These are phyloP conservation scores for Xestia sexstrigata DNA, from an alignment of 2,888 invertebrate species.

Conservation along the genomic window DNA sequence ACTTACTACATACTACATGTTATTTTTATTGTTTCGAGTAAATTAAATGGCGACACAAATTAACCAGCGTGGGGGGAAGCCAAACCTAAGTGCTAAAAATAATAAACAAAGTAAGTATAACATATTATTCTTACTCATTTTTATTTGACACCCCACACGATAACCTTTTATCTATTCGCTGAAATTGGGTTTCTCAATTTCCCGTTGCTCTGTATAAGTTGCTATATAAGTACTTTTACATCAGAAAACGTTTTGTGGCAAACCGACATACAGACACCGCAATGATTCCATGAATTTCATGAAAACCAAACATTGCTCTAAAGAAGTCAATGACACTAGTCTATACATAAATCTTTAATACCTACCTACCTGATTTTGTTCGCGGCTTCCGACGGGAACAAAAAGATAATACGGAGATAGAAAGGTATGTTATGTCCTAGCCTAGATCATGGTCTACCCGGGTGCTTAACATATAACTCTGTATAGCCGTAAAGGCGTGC, in stretches of 20 bases:
- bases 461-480: too few species aligned
- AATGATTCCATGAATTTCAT: background rate
- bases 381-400: background rate
- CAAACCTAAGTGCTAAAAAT: constrained; percentile 2
- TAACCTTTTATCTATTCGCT: constrained; percentile 9
- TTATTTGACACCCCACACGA: constrained; percentile 29
- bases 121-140: constrained; percentile 22
- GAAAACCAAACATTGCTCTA: background rate
- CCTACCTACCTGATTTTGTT: background rate
- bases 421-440: background rate
- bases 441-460: too few species aligned
- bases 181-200: constrained; percentile 24
- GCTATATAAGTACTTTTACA: background rate
- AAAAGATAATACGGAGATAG: background rate
- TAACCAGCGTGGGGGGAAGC: constrained; percentile 25
- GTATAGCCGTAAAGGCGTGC: too few species aligned
- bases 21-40: constrained; percentile 1
- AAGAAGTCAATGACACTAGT: background rate
- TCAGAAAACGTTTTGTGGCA: background rate
- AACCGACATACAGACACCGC: background rate
- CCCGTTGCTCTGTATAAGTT: constrained; percentile 2
- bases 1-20: background rate
- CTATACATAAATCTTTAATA: background rate
- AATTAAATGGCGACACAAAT: constrained; percentile 21
- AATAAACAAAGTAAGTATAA: constrained; percentile 17